Evolutionary conservation across 2,888 invertebrate species (phyloP), one percentile per base, ranked within the genome.

Genomic region (Petrolisthes manimaculis): DNA sequence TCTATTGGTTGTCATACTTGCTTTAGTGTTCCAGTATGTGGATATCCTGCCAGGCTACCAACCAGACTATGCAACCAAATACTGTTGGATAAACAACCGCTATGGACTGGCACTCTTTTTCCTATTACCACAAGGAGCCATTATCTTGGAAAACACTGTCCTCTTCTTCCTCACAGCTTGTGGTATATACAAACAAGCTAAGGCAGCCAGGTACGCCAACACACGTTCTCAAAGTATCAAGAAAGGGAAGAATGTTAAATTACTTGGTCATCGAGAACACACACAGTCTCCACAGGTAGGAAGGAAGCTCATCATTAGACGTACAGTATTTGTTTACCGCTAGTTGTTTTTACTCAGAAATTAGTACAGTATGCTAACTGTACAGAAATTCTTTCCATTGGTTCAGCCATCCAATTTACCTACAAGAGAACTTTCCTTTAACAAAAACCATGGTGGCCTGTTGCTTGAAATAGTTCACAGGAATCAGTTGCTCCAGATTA

Each of bases 1-100:
- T 0, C 86, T 92, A 0, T 4, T 92, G 2, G 92, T 93, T 21
- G 92, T 92, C 2, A 18, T 84, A 0, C n/a, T 92, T 4, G 91
- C 92, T 1, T 83, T 92, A 12, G 51, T 91, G 3, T 79, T 92
- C 12, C 92, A 92, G 71, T 54, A 90, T 67, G 79, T 88, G 3
- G 86, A 89, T 61, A 18, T 91, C 18, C 71, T 92, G 37, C 90
- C 91, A 5, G 86, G 89, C 2, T 91, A 88, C 77, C 71, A 80
- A n/a, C 91, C 91, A 3, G 86, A 88, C 5, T 92, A 81, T 84
- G 92, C 8, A 56, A 90, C 85, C 89, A 90, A 91, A 18, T 84
- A 93, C 4, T 94, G 94, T 89, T 94, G 93, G 93, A 92, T 94
- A 51, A 92, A 92, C 21, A 92, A 92, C 75, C 91, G 92, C 54